These are phyloP conservation scores for Taeniopygia guttata DNA, from an alignment of 2,797 vertebrate species.

Conservation along the genomic window DNA sequence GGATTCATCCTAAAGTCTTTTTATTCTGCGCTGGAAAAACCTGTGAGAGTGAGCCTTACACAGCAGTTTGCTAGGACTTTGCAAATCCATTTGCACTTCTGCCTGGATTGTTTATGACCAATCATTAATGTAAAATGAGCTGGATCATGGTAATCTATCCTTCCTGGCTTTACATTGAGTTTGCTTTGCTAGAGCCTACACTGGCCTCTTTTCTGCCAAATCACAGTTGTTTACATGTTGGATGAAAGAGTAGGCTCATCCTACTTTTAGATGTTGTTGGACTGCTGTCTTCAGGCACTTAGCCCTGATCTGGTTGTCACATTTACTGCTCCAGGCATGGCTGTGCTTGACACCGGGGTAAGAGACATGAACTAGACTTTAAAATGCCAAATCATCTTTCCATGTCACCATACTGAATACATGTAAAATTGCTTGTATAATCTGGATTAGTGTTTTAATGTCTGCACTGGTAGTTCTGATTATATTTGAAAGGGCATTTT, in stretches of 20 bases:
- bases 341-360: not conserved
- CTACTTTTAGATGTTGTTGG: not conserved
- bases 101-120: not conserved
- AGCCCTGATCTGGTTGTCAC: not conserved
- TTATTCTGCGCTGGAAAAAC: not conserved
- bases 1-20: not conserved
- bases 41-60: not conserved
- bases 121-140: not conserved
- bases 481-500: not conserved
- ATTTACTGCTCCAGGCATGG: not conserved
- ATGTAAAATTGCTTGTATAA: not conserved
- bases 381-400: not conserved
- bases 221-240: not conserved
- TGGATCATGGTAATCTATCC: not conserved
- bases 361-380: not conserved
- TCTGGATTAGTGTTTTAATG: not conserved
- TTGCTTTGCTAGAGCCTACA: not conserved
- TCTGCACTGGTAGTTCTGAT: not conserved
- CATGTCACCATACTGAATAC: not conserved
- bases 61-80: not conserved
- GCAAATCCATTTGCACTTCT: not conserved
- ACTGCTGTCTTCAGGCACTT: not conserved
- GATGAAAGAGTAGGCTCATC: not conserved
- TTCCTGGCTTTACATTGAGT: not conserved
- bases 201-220: not conserved